Percentiles rank a stretch among this genome's conserved stretches.
Conservation (phyloP, 2,113 vertebrate genomes). For the Brachypteracias leptosomus region DNA sequence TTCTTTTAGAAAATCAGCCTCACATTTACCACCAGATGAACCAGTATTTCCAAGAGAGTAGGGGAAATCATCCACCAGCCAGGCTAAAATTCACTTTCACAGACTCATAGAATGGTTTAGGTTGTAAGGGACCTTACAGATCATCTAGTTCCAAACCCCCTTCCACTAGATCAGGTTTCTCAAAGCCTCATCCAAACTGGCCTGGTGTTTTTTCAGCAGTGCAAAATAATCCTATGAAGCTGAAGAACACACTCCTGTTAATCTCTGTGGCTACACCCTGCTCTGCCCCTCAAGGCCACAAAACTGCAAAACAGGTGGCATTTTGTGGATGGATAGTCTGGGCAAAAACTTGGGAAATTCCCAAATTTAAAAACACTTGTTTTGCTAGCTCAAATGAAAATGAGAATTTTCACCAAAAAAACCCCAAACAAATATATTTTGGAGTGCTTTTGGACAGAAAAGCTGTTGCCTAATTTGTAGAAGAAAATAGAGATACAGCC, state of each 20-base stretch:
- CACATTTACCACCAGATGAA: not conserved
- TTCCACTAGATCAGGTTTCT: not conserved
- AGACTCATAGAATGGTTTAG: not conserved
- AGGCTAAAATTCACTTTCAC: not conserved
- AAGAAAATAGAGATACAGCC: not conserved
- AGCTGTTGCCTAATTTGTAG: not conserved
- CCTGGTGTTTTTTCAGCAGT: not conserved
- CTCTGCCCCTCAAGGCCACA: not conserved
- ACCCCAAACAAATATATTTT: not conserved
- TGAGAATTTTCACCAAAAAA: not conserved
- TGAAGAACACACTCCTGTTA: not conserved
- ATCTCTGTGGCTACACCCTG: not conserved
- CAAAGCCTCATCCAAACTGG: not conserved
- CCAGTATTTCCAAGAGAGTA: not conserved
- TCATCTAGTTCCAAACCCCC: not conserved
- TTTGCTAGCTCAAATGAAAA: not conserved
- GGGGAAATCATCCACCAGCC: not conserved
- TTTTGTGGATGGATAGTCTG: not conserved
- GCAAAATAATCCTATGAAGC: not conserved
- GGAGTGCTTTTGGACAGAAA: not conserved
- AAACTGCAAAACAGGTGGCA: not conserved
- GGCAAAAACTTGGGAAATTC: not conserved
- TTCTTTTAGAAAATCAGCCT: not conserved
- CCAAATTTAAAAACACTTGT: not conserved
- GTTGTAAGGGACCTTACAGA: not conserved